Base-by-base conservation (phyloP, 2,113 vertebrate genomes). In the Malurus elegans region DNA sequence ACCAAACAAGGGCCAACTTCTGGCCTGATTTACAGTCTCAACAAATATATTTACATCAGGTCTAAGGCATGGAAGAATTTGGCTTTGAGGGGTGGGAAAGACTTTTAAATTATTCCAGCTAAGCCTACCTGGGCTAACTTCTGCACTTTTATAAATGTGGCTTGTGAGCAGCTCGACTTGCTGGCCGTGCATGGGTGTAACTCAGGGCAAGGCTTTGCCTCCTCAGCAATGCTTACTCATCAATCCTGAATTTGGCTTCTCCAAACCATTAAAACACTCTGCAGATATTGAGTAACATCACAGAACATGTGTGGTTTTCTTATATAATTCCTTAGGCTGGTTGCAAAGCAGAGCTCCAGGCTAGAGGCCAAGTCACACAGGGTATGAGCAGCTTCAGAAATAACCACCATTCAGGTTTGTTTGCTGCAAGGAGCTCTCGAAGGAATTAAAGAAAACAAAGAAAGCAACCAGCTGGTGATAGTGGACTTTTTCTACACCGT, bases 371-470 rank as follows among this genome's bases (percentile, higher is more conserved):
- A 85, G 54, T 48, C 93, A 53, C 87, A 76, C 72, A 88, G 58
- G 50, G 34, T 29, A 38, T 1, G 36, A 96, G 92, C 73, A 79
- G 89, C 82, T 92, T 96, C 97, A 96, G 96, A 95, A 97, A 93
- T 78, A 92, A 89, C 91, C 93, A 94, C 81, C 70, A 73, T 91
- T 97, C 96, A 97, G 96, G 89, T 97, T 92, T 75, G 78, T 83
- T 86, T 91, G 26, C 67, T 84, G 60, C 24, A 34, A 93, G 60
- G 58, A 92, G n/a, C 61, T 88, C 10, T 9, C 4, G 24, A 71
- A 44, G 29, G 93, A 97, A 78, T 95, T 91, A 89, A 67, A 86
- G 88, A 90, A 91, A 92, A 73, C 12, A 21, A 70, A 76, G 58
- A 26, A 86, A 84, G 26, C 26, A 79, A 53, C 5, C 21, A 53